phyloP scores from a whole-genome alignment of 2,113 vertebrate genomes.

The Alethe diademata region DNA sequence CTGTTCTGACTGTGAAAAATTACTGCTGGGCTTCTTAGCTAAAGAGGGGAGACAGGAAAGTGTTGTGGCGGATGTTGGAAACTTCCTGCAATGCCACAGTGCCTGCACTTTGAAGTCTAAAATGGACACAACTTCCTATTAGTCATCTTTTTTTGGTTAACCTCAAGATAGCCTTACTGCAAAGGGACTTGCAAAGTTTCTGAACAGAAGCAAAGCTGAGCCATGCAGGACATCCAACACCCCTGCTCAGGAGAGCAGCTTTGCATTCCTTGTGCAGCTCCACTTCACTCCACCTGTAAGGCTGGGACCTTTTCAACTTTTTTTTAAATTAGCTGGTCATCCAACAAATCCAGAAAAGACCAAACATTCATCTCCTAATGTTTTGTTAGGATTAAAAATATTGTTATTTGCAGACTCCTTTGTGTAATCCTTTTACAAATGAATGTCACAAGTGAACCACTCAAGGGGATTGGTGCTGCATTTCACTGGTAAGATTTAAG shows the following conservation, averaged over 20 bases:
- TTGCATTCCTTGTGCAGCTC: background rate
- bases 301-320: background rate
- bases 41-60: background rate
- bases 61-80: background rate
- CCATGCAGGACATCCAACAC: background rate
- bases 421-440: background rate
- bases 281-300: background rate
- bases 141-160: background rate
- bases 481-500: background rate
- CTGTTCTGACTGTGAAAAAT: background rate
- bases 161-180: background rate
- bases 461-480: rapidly evolving
- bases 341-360: background rate
- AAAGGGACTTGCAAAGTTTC: background rate
- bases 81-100: conserved; percentile 12
- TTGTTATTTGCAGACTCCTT: background rate
- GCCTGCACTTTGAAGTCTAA: background rate
- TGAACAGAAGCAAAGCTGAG: background rate
- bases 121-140: background rate
- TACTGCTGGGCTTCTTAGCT: background rate
- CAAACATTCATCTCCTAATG: background rate
- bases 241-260: background rate
- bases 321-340: background rate
- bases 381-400: background rate
- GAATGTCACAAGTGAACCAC: background rate